A percentile compares a stretch with the other conserved stretches of the same genome.
These are phyloP conservation scores for Spea multiplicata DNA, from an alignment of 2,113 vertebrate genomes.

Conservation along the genomic window DNA sequence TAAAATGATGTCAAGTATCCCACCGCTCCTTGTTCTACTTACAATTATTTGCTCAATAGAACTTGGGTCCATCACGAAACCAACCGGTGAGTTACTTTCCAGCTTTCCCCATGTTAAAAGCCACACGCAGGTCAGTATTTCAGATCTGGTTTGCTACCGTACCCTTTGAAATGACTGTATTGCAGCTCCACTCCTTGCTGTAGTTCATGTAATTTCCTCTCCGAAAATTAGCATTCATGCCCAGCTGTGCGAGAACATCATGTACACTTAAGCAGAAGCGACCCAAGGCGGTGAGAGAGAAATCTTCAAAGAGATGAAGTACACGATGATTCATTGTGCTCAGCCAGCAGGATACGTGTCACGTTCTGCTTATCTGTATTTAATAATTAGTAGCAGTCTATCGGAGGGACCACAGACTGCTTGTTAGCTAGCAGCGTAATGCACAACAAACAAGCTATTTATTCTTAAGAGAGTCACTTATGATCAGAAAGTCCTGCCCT, in stretches of 20 bases:
- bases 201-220: constrained; percentile 1
- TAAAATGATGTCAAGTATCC: too few species aligned
- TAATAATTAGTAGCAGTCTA: constrained; percentile 52
- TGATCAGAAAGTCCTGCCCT: constrained; percentile 13
- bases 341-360: constrained; percentile 48
- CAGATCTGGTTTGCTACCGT: too few species aligned
- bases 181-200: background rate
- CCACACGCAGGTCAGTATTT: too few species aligned
- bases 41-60: too few species aligned
- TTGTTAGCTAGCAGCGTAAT: constrained; percentile 35
- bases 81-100: too few species aligned
- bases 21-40: too few species aligned
- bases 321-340: constrained; percentile 41
- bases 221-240: constrained; percentile 29
- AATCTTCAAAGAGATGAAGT: constrained; percentile 48
- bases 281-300: constrained; percentile 24
- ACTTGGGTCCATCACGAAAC: too few species aligned
- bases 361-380: constrained; percentile 47
- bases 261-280: constrained; percentile 30
- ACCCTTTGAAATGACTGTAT: too few species aligned
- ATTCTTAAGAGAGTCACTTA: constrained; percentile 21
- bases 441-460: constrained; percentile 22
- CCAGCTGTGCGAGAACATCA: constrained; percentile 37
- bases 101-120: too few species aligned
- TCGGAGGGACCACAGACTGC: constrained; percentile 27